phyloP scores from a whole-genome alignment of 2,113 vertebrate genomes.

The Urocolius indicus region DNA sequence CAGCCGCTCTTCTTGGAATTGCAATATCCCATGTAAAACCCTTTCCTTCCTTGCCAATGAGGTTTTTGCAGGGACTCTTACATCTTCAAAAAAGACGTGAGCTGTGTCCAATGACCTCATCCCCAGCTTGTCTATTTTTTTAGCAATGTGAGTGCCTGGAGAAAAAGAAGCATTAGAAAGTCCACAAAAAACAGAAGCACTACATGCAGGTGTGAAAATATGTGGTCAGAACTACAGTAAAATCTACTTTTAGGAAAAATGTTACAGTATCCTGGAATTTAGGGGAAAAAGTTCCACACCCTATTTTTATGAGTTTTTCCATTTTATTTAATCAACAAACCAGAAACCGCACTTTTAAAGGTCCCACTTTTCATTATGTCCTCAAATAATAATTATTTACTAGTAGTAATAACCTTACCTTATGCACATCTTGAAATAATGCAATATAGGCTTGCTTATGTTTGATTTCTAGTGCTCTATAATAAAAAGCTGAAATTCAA shows the following conservation, averaged over 20 bases:
- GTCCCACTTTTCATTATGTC: not conserved
- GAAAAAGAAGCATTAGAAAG: not conserved
- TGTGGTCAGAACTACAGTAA: not conserved
- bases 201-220: not conserved
- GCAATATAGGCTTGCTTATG: not conserved
- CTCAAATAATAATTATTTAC: not conserved
- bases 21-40: conserved; percentile 90
- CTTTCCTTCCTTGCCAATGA: conserved; percentile 87
- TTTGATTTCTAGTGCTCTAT: not conserved
- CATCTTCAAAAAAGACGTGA: conserved; percentile 87
- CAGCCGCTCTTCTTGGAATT: conserved; percentile 88
- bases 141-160: conserved; percentile 82
- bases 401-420: not conserved
- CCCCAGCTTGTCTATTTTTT: conserved; percentile 86
- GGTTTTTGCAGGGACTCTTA: conserved; percentile 80
- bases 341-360: not conserved
- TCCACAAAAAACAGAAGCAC: not conserved
- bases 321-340: not conserved
- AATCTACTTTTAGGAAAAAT: not conserved
- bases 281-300: not conserved
- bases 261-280: not conserved
- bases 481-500: not conserved
- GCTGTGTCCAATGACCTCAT: conserved; percentile 88
- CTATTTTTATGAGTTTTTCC: not conserved
- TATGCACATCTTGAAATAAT: not conserved